Evolutionary conservation across 2,113 vertebrate genomes (phyloP), one percentile per base, ranked within the genome.

Genomic region (Pelusios castaneus): DNA sequence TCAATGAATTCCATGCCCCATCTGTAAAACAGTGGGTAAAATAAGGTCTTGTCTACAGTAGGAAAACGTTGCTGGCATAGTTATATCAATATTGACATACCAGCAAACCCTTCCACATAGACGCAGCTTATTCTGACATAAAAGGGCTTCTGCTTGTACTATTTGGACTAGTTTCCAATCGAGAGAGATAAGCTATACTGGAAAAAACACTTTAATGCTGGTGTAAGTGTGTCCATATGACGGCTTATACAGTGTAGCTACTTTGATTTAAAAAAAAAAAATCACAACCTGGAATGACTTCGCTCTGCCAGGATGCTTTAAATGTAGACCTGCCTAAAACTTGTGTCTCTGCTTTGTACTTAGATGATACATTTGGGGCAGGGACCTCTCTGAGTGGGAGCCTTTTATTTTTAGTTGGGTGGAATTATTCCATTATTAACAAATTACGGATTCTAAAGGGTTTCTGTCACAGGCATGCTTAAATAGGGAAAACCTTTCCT

Each of bases 361-460:
- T 43, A 27, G 11, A 73, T 75, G 38, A 38, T 75, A 24, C 27
- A 41, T 76, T 45, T 76, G 13, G 25, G 51, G 4, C 2, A 8
- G 49, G 43, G 13, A 12, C 29, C 11, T 87, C 41, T 87, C 24
- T 79, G 70, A 84, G 10, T 31, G 3, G 9, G 73, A 34, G 58
- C n/a, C n/a, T n/a, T n/a, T n/a, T n/a, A n/a, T n/a, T n/a, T n/a
- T n/a, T n/a, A n/a, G 55, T 67, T 92, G 70, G 82, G 73, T 94
- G 27, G 31, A 60, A 13, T 76, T 75, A 1, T 13, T 75, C 5
- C 81, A 6, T 7, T 60, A 29, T 73, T 58, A 56, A 77, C 8
- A 51, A 67, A 76, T 45, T 21, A 27, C 27, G 91, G 58, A 43
- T 89, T 77, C 95, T 58, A 87, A 87, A 70, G 13, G 63, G 34